Conservation (phyloP, 1,140 invertebrate species). For the Eupristina koningsbergeri region DNA sequence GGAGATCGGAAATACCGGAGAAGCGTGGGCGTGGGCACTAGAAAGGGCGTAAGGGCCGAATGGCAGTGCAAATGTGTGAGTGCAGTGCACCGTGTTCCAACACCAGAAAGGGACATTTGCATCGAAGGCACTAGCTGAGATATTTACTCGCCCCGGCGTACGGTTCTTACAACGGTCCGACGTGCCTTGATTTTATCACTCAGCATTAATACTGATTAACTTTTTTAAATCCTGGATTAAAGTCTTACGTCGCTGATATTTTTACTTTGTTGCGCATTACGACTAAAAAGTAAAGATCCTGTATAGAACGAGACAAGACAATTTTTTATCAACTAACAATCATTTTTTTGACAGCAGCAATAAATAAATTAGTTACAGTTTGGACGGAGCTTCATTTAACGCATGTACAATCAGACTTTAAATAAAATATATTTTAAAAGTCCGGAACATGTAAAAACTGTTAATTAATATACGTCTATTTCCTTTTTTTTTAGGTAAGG, state of each 20-base stretch:
- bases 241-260: too few relatives aligned
- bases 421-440: neutral
- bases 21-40: neutral
- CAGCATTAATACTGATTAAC: neutral
- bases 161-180: neutral
- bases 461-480: slow-evolving; percentile 1
- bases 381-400: too few relatives aligned
- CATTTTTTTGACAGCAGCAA: too few relatives aligned
- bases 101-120: neutral
- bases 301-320: too few relatives aligned
- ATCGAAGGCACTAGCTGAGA: neutral
- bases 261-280: too few relatives aligned
- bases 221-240: too few relatives aligned
- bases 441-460: neutral
- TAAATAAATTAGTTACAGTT: too few relatives aligned
- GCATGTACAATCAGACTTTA: neutral
- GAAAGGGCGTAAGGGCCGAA: too few relatives aligned
- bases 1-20: neutral
- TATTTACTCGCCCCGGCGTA: neutral
- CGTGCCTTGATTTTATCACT: neutral
- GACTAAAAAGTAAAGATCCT: too few relatives aligned
- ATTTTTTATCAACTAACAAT: too few relatives aligned
- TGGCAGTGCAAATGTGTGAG: too few relatives aligned
- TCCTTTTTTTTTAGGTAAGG: slow-evolving; percentile 45
- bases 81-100: too few relatives aligned